Percentiles rank a stretch among this genome's conserved stretches.
phyloP scores from a whole-genome alignment of 2,797 vertebrate genomes.

The Gephyroberyx darwinii region DNA sequence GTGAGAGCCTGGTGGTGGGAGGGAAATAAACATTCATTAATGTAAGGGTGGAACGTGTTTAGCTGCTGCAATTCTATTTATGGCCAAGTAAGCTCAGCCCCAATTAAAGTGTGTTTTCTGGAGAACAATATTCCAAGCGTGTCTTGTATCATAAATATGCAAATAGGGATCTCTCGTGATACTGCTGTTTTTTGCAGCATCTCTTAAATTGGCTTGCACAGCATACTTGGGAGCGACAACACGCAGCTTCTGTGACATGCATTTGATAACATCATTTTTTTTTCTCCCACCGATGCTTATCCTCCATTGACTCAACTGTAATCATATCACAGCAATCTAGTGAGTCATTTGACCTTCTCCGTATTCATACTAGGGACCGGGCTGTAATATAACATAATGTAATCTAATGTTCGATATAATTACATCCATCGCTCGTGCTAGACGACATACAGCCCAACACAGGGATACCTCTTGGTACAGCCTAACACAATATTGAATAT shows the following conservation, averaged over 20 bases:
- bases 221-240: constrained; percentile 45
- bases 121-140: constrained; percentile 47
- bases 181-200: constrained; percentile 53
- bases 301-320: constrained; percentile 71
- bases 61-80: constrained; percentile 66
- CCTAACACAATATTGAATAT: constrained; percentile 27
- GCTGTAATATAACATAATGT: constrained; percentile 71
- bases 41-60: constrained; percentile 57
- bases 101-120: constrained; percentile 56
- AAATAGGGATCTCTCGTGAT: constrained; percentile 62
- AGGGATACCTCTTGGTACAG: constrained; percentile 50
- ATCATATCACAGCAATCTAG: constrained; percentile 73
- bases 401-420: constrained; percentile 76
- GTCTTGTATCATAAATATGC: constrained; percentile 67
- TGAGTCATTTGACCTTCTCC: constrained; percentile 79
- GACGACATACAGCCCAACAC: constrained; percentile 51
- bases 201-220: constrained; percentile 60
- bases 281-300: constrained; percentile 68
- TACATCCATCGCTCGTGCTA: constrained; percentile 51
- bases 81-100: constrained; percentile 54
- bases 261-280: constrained; percentile 63
- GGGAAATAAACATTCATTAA: constrained; percentile 57
- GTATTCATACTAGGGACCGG: constrained; percentile 63
- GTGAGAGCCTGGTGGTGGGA: constrained; percentile 4
- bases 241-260: constrained; percentile 50